Evolutionary conservation across 2,113 vertebrate species (phyloP).

Genomic region (Pachycephala philippinensis): DNA sequence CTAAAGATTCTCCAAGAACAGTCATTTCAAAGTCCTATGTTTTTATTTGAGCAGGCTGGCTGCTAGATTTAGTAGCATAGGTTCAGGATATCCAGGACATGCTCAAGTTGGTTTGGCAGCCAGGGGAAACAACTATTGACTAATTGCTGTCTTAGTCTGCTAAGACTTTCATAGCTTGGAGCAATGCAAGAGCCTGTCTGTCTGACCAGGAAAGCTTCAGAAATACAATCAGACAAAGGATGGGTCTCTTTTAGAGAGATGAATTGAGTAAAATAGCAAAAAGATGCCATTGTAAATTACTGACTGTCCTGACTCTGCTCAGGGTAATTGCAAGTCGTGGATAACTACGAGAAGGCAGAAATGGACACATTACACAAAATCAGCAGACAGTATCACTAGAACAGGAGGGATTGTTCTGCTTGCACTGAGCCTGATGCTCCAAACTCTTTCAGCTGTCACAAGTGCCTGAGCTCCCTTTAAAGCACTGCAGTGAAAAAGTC

Average conservation of each 20-base stretch:
- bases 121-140: background rate
- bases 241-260: background rate
- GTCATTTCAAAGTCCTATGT: background rate
- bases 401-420: background rate
- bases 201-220: background rate
- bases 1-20: background rate
- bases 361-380: background rate
- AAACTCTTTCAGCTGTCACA: background rate
- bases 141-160: background rate
- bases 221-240: background rate
- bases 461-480: background rate
- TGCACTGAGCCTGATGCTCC: background rate
- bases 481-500: background rate
- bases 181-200: background rate
- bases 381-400: background rate
- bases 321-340: background rate
- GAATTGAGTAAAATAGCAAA: background rate
- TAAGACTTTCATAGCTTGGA: background rate
- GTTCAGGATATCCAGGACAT: background rate
- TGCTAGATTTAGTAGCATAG: background rate
- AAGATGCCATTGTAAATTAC: background rate
- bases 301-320: background rate
- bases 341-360: background rate
- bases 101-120: background rate
- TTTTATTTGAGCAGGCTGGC: background rate